Conservation (phyloP, 2,113 vertebrate species). For the Salvator merianae region DNA sequence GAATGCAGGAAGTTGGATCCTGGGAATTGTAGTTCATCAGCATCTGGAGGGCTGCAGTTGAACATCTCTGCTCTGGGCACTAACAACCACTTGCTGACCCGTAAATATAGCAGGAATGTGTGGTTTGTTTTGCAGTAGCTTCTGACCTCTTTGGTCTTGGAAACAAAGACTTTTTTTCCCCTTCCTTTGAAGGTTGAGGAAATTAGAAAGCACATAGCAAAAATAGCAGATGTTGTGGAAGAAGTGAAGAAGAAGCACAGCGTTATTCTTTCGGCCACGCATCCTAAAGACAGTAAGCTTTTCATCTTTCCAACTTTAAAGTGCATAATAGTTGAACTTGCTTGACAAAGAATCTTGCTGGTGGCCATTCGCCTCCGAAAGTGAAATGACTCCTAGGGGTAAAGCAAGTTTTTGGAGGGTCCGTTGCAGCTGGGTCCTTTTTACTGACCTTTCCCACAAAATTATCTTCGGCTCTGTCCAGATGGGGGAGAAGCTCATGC, state of each 20-base stretch:
- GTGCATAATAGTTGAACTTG: not conserved
- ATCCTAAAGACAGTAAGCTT: slow-evolving; percentile 90
- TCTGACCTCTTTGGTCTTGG: not conserved
- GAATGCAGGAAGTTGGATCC: too few relatives aligned
- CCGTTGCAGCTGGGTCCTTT: not conserved
- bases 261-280: slow-evolving; percentile 92
- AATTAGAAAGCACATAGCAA: slow-evolving; percentile 81
- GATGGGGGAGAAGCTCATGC: too few relatives aligned
- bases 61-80: too few relatives aligned
- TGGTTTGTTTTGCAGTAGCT: not conserved
- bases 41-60: too few relatives aligned
- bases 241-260: slow-evolving; percentile 94
- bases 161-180: not conserved
- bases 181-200: slow-evolving; percentile 86
- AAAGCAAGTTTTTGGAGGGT: not conserved
- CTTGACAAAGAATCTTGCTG: not conserved
- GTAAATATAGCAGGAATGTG: not conserved
- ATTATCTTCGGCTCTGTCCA: not conserved
- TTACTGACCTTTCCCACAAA: not conserved
- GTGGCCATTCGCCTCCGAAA: not conserved
- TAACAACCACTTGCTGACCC: too few relatives aligned
- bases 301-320: not conserved
- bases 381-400: not conserved
- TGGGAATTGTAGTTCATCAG: too few relatives aligned
- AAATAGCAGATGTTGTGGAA: slow-evolving; percentile 85